These are phyloP conservation scores for Graptemys geographica DNA, from an alignment of 2,797 vertebrate species.

Conservation along the genomic window DNA sequence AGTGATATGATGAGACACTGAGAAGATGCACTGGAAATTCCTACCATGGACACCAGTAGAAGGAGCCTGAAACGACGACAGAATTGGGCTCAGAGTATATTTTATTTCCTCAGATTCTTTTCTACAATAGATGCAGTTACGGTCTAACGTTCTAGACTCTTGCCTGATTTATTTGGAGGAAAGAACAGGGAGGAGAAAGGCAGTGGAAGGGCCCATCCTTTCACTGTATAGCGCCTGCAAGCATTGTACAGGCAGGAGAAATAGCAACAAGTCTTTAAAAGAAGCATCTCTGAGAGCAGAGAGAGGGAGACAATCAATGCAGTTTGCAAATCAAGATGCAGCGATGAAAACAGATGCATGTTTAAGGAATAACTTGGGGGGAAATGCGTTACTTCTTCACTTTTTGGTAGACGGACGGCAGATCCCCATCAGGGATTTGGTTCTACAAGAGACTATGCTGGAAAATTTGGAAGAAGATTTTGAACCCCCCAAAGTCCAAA, in stretches of 20 bases:
- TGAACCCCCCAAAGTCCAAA: neutral
- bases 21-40: constrained; percentile 13
- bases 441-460: neutral
- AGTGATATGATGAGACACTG: neutral
- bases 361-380: neutral
- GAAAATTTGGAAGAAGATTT: neutral
- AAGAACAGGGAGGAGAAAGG: neutral
- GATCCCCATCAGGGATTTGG: neutral
- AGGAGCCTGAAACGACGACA: neutral
- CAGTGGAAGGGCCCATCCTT: neutral
- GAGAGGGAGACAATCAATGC: neutral
- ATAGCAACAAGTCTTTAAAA: neutral
- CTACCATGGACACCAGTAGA: fast-evolving
- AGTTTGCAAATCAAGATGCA: constrained; percentile 5
- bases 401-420: fast-evolving
- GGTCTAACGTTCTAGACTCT: neutral
- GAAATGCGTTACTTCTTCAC: neutral
- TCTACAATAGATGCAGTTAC: neutral
- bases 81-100: neutral
- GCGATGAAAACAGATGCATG: neutral
- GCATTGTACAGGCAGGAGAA: neutral
- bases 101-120: neutral
- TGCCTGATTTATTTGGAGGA: neutral
- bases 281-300: neutral
- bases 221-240: neutral